These are phyloP conservation scores for Okamejei kenojei DNA, from an alignment of 2,797 vertebrate species.

Conservation along the genomic window DNA sequence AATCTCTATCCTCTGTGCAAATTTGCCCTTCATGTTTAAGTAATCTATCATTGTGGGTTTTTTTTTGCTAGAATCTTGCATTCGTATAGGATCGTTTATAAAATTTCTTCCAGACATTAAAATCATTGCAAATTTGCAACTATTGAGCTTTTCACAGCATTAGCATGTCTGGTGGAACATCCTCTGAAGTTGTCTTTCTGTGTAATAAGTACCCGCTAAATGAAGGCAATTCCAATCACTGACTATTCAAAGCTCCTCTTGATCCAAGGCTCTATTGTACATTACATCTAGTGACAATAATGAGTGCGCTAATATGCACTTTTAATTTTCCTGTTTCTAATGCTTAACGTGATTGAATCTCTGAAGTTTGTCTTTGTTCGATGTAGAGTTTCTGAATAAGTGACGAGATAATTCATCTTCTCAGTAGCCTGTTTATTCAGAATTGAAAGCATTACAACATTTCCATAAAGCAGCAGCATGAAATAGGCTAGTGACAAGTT, in stretches of 20 bases:
- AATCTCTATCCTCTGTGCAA: not conserved
- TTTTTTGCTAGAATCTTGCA: not conserved
- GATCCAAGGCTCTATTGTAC: not conserved
- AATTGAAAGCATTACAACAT: not conserved
- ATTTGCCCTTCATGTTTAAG: not conserved
- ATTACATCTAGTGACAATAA: not conserved
- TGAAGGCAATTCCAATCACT: conserved; percentile 27
- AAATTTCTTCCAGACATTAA: not conserved
- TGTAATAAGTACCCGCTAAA: conserved; percentile 2
- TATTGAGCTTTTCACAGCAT: conserved; percentile 11
- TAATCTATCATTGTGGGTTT: not conserved
- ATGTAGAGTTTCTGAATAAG: not conserved
- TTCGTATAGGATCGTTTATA: not conserved
- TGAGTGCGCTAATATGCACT: not conserved
- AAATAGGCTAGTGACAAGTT: not conserved
- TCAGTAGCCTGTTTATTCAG: not conserved
- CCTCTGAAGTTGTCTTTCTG: not conserved
- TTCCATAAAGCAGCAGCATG: not conserved
- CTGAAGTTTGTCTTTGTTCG: not conserved
- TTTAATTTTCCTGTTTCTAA: not conserved
- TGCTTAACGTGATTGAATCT: not conserved
- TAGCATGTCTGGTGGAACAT: not conserved
- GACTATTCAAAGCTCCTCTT: conserved; percentile 15
- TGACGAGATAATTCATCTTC: not conserved
- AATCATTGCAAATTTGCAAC: not conserved